Conservation (phyloP, 2,888 invertebrate species). For the Dendrolimus houi region DNA sequence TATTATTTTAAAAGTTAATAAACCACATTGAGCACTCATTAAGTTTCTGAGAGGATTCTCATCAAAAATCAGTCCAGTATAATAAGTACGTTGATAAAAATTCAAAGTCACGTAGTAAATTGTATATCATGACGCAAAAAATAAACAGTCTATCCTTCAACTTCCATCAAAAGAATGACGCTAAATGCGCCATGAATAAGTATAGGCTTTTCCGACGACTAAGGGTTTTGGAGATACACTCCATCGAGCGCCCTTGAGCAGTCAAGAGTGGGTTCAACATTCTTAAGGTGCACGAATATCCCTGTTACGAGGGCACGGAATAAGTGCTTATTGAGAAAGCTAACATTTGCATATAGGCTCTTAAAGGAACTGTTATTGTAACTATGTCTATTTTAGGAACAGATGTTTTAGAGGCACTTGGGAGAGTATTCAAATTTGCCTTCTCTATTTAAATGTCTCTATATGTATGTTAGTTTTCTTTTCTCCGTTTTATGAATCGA, state of each 20-base stretch:
- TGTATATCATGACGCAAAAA: not conserved
- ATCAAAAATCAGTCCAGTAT: too few species aligned
- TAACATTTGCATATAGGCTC: slow-evolving; percentile 15
- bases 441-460: too few species aligned
- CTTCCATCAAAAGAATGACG: slow-evolving; percentile 7
- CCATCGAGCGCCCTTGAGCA: slow-evolving; percentile 23
- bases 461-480: too few species aligned
- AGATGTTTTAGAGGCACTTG: too few species aligned
- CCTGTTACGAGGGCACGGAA: slow-evolving; percentile 19
- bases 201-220: not conserved
- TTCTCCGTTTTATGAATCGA: too few species aligned
- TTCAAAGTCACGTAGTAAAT: not conserved
- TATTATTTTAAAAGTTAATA: too few species aligned
- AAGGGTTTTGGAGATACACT: slow-evolving; percentile 9
- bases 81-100: too few species aligned
- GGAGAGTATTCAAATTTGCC: too few species aligned
- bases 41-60: too few species aligned
- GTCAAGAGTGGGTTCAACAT: slow-evolving; percentile 38
- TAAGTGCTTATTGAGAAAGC: slow-evolving; percentile 23
- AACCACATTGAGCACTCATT: too few species aligned
- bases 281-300: slow-evolving; percentile 16
- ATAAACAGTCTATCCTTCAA: slow-evolving; percentile 1
- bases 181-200: slow-evolving; percentile 4
- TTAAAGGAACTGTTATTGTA: not conserved
- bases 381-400: too few species aligned